Percentiles rank a stretch among this genome's conserved stretches.
Conservation (phyloP, 2,888 invertebrate species). For the Oegoconia quadripuncta region DNA sequence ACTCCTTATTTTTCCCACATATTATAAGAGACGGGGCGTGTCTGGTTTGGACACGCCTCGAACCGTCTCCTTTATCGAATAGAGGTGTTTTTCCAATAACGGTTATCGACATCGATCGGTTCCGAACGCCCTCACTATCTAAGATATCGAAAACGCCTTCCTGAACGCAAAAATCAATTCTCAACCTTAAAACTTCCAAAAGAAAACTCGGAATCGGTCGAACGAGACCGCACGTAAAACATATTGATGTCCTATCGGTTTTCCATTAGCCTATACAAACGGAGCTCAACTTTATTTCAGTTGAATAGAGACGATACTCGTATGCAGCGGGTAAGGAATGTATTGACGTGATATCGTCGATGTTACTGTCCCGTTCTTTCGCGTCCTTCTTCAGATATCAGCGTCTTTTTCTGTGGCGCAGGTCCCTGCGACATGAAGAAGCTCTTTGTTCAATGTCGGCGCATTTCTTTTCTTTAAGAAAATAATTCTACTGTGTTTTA, state of each 20-base stretch:
- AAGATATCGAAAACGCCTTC: conserved; percentile 78
- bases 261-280: conserved; percentile 59
- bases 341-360: conserved; percentile 79
- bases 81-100: conserved; percentile 73
- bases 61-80: conserved; percentile 58
- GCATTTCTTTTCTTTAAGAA: conserved; percentile 69
- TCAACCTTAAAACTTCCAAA: conserved; percentile 39
- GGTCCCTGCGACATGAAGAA: conserved; percentile 65
- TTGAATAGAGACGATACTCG: conserved; percentile 39
- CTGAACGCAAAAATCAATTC: conserved; percentile 42
- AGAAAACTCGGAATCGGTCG: conserved; percentile 42
- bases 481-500: conserved; percentile 46
- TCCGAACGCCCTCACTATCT: conserved; percentile 77
- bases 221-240: conserved; percentile 52
- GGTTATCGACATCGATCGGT: conserved; percentile 73
- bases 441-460: conserved; percentile 64
- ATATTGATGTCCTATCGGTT: conserved; percentile 79
- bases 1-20: conserved; percentile 57
- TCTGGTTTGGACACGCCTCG: conserved; percentile 60
- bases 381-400: conserved; percentile 49
- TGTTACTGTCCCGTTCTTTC: conserved; percentile 63
- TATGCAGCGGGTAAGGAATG: conserved; percentile 60
- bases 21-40: conserved; percentile 70
- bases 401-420: conserved; percentile 68
- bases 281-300: conserved; percentile 39